Conservation (phyloP, 2,113 vertebrate genomes). For the Colistium nudipinnis region DNA sequence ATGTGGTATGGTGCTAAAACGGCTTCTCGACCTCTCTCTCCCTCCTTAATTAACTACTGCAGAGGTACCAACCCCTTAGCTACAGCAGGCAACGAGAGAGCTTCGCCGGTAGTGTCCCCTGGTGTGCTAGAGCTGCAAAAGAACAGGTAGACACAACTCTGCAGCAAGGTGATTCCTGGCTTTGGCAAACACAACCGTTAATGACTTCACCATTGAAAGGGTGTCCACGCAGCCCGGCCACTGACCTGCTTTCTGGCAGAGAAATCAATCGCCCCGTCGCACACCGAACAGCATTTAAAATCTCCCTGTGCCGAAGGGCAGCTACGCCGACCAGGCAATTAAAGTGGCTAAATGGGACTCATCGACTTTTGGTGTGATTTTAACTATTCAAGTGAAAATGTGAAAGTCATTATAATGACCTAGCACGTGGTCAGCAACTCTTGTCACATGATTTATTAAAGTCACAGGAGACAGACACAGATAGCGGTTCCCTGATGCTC, state of each 20-base stretch:
- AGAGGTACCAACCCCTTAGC: slow-evolving; percentile 43
- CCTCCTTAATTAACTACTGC: slow-evolving; percentile 41
- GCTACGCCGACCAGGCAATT: too few species aligned
- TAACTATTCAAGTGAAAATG: not conserved
- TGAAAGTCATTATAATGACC: not conserved
- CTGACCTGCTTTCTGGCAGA: slow-evolving; percentile 23
- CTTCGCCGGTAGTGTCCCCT: slow-evolving; percentile 7
- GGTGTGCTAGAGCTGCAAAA: slow-evolving; percentile 15
- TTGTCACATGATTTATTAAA: not conserved
- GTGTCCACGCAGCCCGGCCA: slow-evolving; percentile 17
- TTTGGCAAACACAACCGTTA: slow-evolving; percentile 20
- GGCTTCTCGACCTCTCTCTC: slow-evolving; percentile 35
- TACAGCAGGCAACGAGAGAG: slow-evolving; percentile 30
- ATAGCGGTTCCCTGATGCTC: not conserved
- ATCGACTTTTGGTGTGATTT: too few species aligned
- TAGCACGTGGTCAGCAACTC: not conserved
- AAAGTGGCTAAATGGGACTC: too few species aligned
- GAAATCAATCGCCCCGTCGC: slow-evolving; percentile 14
- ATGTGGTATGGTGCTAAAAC: slow-evolving; percentile 25
- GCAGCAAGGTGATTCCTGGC: slow-evolving; percentile 24
- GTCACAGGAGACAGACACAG: not conserved
- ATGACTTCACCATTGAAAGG: slow-evolving; percentile 39
- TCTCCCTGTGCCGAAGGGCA: too few species aligned
- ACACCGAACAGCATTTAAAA: too few species aligned
- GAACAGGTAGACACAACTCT: slow-evolving; percentile 26